Percentiles rank a stretch among this genome's conserved stretches.
Conservation (phyloP, 2,797 vertebrate species). For the Betta splendens region DNA sequence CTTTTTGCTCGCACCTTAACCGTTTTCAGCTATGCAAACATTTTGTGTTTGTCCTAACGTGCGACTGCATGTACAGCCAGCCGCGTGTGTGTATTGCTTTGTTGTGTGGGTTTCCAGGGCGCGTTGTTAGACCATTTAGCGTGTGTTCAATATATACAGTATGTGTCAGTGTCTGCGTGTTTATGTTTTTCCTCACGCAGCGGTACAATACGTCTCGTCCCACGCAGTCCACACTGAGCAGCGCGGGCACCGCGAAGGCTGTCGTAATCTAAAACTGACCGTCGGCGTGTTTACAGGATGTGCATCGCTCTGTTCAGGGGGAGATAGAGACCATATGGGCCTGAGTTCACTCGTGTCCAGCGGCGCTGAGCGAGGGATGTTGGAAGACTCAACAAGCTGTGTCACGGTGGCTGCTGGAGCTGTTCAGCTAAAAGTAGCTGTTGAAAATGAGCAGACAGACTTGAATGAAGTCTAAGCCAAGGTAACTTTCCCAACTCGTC, state of each 20-base stretch:
- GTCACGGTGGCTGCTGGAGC: slow-evolving; percentile 16
- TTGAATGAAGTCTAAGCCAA: neutral
- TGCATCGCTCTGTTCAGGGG: slow-evolving; percentile 37
- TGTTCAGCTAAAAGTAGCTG: slow-evolving; percentile 16
- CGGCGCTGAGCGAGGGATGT: slow-evolving; percentile 26
- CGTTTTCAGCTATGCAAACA: neutral
- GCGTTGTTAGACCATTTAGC: slow-evolving; percentile 5
- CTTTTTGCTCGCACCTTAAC: neutral
- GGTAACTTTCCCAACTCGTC: slow-evolving; percentile 26
- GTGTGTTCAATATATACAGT: slow-evolving; percentile 4
- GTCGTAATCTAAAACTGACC: slow-evolving; percentile 49
- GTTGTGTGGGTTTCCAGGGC: neutral
- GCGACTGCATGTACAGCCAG: slow-evolving; percentile 8
- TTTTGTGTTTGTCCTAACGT: neutral
- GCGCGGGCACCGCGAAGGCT: slow-evolving; percentile 14
- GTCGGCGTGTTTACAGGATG: slow-evolving; percentile 52
- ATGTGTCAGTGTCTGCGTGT: neutral
- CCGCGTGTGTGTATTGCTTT: slow-evolving; percentile 33
- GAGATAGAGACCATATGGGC: slow-evolving; percentile 68
- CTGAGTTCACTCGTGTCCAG: slow-evolving; percentile 45
- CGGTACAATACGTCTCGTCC: neutral
- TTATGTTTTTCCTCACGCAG: slow-evolving; percentile 6
- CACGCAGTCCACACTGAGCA: neutral
- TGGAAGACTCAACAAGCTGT: slow-evolving; percentile 28
- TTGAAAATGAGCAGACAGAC: slow-evolving; percentile 8